These are phyloP conservation scores for Leptinotarsa lineolata DNA, from an alignment of 1,140 invertebrate genomes.

Conservation along the genomic window DNA sequence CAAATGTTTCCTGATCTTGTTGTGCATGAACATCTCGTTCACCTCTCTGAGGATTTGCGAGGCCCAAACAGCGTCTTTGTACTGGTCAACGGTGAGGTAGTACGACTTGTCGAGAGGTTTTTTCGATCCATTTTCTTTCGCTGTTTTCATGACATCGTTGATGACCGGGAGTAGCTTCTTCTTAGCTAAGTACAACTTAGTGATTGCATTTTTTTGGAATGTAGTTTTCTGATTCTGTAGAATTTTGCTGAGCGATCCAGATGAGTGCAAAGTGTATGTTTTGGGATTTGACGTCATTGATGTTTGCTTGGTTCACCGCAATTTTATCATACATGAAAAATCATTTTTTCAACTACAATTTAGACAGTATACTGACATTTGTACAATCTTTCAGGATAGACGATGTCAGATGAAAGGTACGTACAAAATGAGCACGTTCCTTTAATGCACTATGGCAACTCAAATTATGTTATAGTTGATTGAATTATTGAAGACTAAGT, in stretches of 20 bases:
- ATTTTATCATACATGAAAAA: slow-evolving; percentile 1
- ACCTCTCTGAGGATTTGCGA: slow-evolving; percentile 28
- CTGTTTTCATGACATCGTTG: slow-evolving; percentile 27
- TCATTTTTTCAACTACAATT: no score
- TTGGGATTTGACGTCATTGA: slow-evolving; percentile 24
- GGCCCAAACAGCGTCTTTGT: slow-evolving; percentile 31
- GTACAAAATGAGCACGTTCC: no score
- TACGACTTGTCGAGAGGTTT: slow-evolving; percentile 1
- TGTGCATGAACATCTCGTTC: slow-evolving; percentile 12
- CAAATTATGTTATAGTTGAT: no score
- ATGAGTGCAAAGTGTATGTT: slow-evolving; percentile 18
- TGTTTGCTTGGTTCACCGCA: slow-evolving; percentile 10
- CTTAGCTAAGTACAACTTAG: slow-evolving; percentile 23
- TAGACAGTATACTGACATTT: no score
- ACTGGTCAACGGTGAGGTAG: slow-evolving; percentile 30
- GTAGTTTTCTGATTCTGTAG: not conserved
- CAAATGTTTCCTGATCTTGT: slow-evolving; percentile 9
- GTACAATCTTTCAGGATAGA: no score
- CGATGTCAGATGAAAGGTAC: no score
- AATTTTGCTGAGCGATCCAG: slow-evolving; percentile 17
- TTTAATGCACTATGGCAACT: no score
- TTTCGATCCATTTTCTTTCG: not conserved
- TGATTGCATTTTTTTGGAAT: slow-evolving; percentile 13
- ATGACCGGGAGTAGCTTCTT: slow-evolving; percentile 28
- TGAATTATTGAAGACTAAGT: no score